Base-by-base conservation (phyloP, 53 echinoderm and acorn worm species). In the Arbacia lixula region DNA sequence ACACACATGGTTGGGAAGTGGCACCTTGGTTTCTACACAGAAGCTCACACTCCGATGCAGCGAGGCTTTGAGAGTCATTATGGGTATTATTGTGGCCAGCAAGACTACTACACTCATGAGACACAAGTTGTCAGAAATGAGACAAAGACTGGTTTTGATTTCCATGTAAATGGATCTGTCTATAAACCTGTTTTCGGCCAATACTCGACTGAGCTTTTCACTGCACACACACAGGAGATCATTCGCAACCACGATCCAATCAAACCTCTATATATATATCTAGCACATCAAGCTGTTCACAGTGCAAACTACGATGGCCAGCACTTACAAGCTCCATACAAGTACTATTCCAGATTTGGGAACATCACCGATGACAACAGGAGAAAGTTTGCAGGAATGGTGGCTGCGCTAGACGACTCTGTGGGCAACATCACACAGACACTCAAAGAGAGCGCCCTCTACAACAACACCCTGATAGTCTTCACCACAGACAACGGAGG, bases 1-100 rank as follows among this genome's bases (percentile, higher is more conserved):
- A 97, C 90, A 16, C 94, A 94, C 65, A 97, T 97, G 92, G 94
- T 97, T 1, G 98, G 98, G 20, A 97, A 97, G 95, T 95, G 95
- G 95, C 95, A 95, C 76, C 82, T 95, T 54, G 95, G 95, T 12
- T 91, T 86, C 60, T 95, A 66, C 79, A 89, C 77, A 2, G 63
- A 95, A 40, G 92, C n/a, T 36, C 88, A 93, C 84, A 83, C 84
- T 2, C 95, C 93, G 0, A 86, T 73, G 11, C 69, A 60, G 4
- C 91, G 96, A 54, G 96, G 96, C 1, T 96, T 96, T 88, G 96
- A 96, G 78, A 89, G 87, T n/a, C 85, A 87, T 53, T 89, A 66
- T 42, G 96, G 96, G 0, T 96, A 93, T 89, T 96, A 96, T 86
- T 58, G 72, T 22, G 96, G 96, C 36, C 84, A 89, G 65, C 85